Percentiles rank a stretch among this genome's conserved stretches.
phyloP scores from a whole-genome alignment of 2,113 vertebrate species.

The Cricetomys ansorgei region DNA sequence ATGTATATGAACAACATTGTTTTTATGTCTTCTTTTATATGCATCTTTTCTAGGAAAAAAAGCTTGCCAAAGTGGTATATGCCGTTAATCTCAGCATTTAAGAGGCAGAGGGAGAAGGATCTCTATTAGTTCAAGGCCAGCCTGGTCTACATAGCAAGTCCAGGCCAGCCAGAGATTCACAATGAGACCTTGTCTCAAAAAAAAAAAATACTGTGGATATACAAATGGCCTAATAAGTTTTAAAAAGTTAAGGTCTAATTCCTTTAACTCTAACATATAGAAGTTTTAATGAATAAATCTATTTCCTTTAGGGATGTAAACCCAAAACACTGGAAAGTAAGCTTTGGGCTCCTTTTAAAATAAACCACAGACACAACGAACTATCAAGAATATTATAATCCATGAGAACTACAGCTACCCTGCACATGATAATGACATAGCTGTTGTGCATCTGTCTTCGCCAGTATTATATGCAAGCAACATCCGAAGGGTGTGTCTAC shows the following conservation, averaged over 20 bases:
- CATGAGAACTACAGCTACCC: conserved; percentile 89
- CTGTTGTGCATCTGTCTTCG: conserved; percentile 91
- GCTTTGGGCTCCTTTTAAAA: conserved; percentile 89
- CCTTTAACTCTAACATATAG: neutral
- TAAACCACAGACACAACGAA: conserved; percentile 79
- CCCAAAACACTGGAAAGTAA: conserved; percentile 89
- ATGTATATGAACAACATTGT: neutral
- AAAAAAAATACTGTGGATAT: neutral
- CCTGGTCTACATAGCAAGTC: neutral
- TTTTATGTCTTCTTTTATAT: conserved; percentile 6
- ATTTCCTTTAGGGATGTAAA: conserved; percentile 83
- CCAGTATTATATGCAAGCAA: conserved; percentile 85
- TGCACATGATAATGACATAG: conserved; percentile 92
- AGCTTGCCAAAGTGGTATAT: neutral
- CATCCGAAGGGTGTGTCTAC: conserved; percentile 92
- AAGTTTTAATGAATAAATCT: conserved; percentile 62
- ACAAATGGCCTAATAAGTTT: neutral
- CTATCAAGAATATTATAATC: conserved; percentile 90
- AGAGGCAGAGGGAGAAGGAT: neutral
- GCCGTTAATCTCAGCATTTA: neutral
- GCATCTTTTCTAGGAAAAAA: neutral
- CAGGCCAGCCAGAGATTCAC: neutral
- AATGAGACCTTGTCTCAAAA: neutral
- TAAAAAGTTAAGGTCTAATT: conserved; percentile 34
- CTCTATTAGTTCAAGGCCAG: neutral